Evolutionary conservation across 2,888 invertebrate species (phyloP).

Genomic region (Aphrophora alni): DNA sequence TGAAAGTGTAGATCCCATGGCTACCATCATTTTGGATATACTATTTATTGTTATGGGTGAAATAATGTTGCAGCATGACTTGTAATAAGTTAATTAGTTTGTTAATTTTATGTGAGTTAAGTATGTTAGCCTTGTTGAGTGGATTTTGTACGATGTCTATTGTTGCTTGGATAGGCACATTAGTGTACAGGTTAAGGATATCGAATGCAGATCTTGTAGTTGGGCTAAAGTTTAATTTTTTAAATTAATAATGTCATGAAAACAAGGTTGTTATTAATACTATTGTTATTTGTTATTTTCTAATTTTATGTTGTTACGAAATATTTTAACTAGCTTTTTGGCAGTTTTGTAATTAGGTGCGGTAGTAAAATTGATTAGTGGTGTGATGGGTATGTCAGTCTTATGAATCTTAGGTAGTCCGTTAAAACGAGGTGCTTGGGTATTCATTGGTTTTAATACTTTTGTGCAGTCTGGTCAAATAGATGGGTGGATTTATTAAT

Average conservation of each 20-base stretch:
- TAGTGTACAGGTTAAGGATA: conserved; percentile 12
- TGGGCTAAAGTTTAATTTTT: not conserved
- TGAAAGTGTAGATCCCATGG: conserved; percentile 17
- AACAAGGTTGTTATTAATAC: not conserved
- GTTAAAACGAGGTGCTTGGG: not conserved
- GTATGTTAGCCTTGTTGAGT: not conserved
- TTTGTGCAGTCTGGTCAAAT: too few species aligned
- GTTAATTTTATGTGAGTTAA: not conserved
- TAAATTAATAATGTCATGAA: not conserved
- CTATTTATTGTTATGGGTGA: not conserved
- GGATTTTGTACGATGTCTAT: not conserved
- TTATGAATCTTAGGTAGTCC: conserved; percentile 15
- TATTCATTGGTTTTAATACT: not conserved
- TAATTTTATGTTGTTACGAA: not conserved
- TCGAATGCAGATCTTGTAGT: conserved; percentile 18
- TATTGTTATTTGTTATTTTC: not conserved
- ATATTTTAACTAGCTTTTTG: not conserved
- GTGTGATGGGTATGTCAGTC: not conserved
- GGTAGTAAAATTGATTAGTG: not conserved
- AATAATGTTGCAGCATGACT: not conserved
- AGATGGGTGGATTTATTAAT: too few species aligned
- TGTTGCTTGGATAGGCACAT: conserved; percentile 8
- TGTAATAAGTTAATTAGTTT: not conserved
- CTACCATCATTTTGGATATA: not conserved
- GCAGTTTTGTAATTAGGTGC: conserved; percentile 13